Evolutionary conservation across 1,140 invertebrate species (phyloP).

Genomic region (Leptopilina boulardi): DNA sequence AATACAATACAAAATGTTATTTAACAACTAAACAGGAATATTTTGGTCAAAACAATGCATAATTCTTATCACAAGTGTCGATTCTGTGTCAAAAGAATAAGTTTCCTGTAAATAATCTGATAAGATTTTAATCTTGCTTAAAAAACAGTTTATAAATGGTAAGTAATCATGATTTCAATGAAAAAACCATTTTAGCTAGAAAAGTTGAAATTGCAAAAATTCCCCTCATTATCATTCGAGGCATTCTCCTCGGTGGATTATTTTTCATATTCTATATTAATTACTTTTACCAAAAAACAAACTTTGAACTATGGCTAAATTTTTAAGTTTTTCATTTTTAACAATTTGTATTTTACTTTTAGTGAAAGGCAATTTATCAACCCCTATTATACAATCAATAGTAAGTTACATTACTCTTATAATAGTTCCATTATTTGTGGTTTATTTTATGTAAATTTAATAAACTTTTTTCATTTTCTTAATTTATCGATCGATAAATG

Average conservation of each 20-base stretch:
- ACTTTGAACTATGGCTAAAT: background rate
- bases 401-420: background rate
- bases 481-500: no score
- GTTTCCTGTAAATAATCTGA: background rate
- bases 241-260: background rate
- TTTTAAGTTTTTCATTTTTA: background rate
- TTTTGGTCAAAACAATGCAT: background rate
- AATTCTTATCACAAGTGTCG: background rate
- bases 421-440: no score
- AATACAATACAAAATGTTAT: background rate
- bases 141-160: background rate
- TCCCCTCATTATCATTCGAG: background rate
- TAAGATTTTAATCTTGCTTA: background rate
- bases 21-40: background rate
- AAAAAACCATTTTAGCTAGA: background rate
- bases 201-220: background rate
- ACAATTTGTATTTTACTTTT: background rate
- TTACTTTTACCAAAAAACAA: background rate
- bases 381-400: background rate
- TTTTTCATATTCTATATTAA: background rate
- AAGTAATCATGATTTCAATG: background rate
- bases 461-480: no score
- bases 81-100: background rate
- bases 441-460: no score
- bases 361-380: background rate